These are phyloP conservation scores for Alectura lathami DNA, from an alignment of 2,113 vertebrate species.

Conservation along the genomic window DNA sequence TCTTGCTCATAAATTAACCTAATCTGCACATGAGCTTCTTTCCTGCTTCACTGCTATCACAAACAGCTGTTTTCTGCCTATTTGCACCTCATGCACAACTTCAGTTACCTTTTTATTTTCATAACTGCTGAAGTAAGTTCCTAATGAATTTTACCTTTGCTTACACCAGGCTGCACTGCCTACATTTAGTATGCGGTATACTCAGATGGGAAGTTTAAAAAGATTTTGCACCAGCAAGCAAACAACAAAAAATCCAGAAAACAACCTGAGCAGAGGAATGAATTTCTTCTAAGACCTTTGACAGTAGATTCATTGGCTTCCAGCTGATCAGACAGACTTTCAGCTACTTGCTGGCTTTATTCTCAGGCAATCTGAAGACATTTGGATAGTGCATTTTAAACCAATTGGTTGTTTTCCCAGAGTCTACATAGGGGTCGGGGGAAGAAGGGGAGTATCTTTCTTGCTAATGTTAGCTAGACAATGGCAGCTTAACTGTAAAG, in stretches of 20 bases:
- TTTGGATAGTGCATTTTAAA: conserved; percentile 56
- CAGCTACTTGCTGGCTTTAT: conserved; percentile 44
- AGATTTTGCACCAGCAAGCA: background rate
- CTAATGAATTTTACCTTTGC: background rate
- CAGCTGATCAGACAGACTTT: conserved; percentile 48
- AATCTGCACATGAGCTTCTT: conserved; percentile 8
- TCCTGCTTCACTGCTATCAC: background rate
- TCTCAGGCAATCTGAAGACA: conserved; percentile 5
- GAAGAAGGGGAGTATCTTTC: conserved; percentile 56
- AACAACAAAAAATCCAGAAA: background rate
- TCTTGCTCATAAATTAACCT: conserved; percentile 8
- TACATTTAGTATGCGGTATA: background rate
- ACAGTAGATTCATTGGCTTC: conserved; percentile 7
- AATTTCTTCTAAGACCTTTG: conserved; percentile 60
- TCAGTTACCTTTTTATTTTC: background rate
- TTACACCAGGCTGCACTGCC: background rate
- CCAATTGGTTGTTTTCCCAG: conserved; percentile 61
- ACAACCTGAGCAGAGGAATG: background rate
- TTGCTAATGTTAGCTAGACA: conserved; percentile 62
- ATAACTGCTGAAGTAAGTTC: background rate
- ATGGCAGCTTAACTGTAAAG: conserved; percentile 66
- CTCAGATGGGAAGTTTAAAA: background rate
- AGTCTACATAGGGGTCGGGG: conserved; percentile 29
- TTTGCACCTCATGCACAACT: background rate
- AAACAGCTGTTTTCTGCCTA: background rate